These are phyloP conservation scores for Pipistrellus kuhlii DNA, from an alignment of 2,797 vertebrate genomes.

Conservation along the genomic window DNA sequence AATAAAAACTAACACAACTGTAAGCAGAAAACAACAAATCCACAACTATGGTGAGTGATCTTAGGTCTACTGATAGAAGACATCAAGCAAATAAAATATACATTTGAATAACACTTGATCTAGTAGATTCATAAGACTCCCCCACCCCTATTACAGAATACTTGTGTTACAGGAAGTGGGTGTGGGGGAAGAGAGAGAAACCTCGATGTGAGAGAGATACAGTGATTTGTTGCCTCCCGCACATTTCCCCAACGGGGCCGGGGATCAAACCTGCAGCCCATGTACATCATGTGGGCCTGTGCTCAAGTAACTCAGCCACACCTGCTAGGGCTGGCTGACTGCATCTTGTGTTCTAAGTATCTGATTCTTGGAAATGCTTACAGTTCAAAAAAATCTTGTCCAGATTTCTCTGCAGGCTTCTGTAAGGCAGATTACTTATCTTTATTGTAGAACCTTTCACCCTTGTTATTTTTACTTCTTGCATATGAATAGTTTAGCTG, in stretches of 20 bases:
- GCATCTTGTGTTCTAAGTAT: not conserved
- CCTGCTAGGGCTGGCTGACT: not conserved
- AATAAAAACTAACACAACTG: not conserved
- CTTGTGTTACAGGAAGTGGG: not conserved
- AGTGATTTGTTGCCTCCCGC: not conserved
- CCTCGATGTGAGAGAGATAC: not conserved
- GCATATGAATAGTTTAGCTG: not conserved
- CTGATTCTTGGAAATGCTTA: slow-evolving; percentile 39
- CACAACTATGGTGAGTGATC: not conserved
- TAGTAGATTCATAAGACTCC: not conserved
- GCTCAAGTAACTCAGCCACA: not conserved
- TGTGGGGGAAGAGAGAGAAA: not conserved
- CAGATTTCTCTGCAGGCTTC: not conserved
- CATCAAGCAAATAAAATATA: slow-evolving; percentile 14
- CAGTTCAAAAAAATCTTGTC: not conserved
- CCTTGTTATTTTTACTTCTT: slow-evolving; percentile 8
- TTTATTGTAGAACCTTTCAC: not conserved
- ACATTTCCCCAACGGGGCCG: not conserved
- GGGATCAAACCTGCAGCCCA: not conserved
- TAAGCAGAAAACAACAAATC: not conserved
- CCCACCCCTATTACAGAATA: not conserved
- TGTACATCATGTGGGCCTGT: not conserved
- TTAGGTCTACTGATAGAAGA: not conserved
- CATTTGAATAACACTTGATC: slow-evolving; percentile 14
- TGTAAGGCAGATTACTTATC: not conserved